Base-by-base conservation (phyloP, 2,888 invertebrate genomes). In the Eilema sororculum region DNA sequence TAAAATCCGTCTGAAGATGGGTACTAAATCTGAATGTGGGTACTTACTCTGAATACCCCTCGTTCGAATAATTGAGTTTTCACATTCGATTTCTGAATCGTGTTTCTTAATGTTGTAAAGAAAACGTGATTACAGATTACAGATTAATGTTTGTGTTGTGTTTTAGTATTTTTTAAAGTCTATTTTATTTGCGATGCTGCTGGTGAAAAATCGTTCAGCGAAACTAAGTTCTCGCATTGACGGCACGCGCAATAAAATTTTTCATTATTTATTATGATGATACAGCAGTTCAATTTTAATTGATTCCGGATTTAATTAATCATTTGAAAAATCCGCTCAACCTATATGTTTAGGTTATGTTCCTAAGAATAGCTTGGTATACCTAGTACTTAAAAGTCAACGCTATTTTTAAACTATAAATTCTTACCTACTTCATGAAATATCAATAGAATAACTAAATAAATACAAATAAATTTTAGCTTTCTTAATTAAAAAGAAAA, bases 11-110 rank as follows among this genome's bases (percentile, higher is more conserved):
- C 76, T 76, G 76, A 80, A 82, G 80, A 75, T 75, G 68, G 73
- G 68, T 73, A 68, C 76, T 82, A 78, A 80, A 80, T 82, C 69
- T 72, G 71, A 78, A 80, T 80, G 82, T 74, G 72, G 69, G 75
- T 64, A 65, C 76, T 81, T 69, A 82, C 69, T 75, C 68, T 73
- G 72, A 78, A 78, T 71, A 74, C 57, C 65, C 69, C 69, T 72
- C 69, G 64, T 79, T 77, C 65, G 67, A 71, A 72, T 72, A 72
- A 72, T 80, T 72, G 69, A 73, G 67, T 75, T 78, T 75, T 68
- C 73, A 74, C 71, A 71, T 80, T 68, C 72, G 68, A 76, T 70
- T 72, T 65, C 67, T 63, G 57, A 67, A 68, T 69, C 67, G 66
- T 69, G 63, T 64, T 68, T 73, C 64, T 66, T 72, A 52, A 60